A percentile compares a stretch with the other conserved stretches of the same genome.
Evolutionary conservation across 2,113 vertebrate species (phyloP).

Genomic region (Albula glossodonta): DNA sequence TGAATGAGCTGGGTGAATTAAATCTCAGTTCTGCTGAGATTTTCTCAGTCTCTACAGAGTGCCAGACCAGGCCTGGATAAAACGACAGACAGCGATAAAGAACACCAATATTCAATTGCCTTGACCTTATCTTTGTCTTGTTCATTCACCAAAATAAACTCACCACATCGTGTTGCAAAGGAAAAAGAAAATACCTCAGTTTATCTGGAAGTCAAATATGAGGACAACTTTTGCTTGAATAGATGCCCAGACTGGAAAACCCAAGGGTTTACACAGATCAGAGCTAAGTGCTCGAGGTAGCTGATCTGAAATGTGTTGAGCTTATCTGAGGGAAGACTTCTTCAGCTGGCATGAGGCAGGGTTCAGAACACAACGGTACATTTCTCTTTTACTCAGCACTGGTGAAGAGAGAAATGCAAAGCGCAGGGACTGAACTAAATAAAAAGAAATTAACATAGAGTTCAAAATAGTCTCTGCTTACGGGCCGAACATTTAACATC

Average conservation of each 20-base stretch:
- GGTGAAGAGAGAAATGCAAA: too few relatives aligned
- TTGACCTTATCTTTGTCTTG: too few relatives aligned
- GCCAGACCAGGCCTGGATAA: too few relatives aligned
- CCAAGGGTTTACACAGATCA: too few relatives aligned
- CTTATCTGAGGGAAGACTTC: not conserved
- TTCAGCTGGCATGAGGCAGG: not conserved
- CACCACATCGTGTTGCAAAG: not conserved
- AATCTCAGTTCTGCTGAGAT: too few relatives aligned
- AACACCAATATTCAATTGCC: too few relatives aligned
- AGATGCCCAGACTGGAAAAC: not conserved
- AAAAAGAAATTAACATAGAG: not conserved
- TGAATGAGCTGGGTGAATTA: too few relatives aligned
- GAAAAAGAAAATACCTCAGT: not conserved
- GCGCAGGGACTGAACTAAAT: not conserved
- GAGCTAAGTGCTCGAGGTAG: not conserved
- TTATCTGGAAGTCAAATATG: not conserved
- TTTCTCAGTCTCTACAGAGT: too few relatives aligned
- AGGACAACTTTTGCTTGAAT: not conserved
- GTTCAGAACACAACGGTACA: not conserved
- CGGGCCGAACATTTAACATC: not conserved
- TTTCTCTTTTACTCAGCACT: not conserved
- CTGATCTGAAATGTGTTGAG: not conserved
- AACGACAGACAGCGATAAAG: too few relatives aligned
- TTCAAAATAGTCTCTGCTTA: not conserved
- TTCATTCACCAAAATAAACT: too few relatives aligned